These are phyloP conservation scores for Aurelia sp. DNA, from an alignment of 30 jellyfish, hydroid and myxozoan genomes.

Conservation along the genomic window DNA sequence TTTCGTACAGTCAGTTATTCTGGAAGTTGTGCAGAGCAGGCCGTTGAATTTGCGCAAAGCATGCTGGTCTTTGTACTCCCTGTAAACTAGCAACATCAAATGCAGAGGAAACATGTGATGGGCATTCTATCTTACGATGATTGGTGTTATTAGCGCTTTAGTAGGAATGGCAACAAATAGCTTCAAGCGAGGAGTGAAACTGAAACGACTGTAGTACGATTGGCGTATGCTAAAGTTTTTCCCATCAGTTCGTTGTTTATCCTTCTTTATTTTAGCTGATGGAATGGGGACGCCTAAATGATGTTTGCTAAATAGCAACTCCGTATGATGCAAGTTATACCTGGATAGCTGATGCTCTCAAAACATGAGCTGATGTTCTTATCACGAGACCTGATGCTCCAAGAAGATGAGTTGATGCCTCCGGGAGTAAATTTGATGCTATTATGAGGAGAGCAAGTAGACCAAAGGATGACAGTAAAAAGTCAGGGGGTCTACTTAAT, in stretches of 20 bases:
- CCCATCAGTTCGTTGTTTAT: not conserved
- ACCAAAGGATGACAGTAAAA: not conserved
- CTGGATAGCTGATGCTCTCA: constrained; percentile 54
- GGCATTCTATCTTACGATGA: no score
- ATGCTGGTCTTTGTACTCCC: no score
- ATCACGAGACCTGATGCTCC: no score
- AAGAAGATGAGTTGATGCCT: not conserved
- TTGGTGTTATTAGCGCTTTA: no score
- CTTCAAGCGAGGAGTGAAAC: no score
- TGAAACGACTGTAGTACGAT: not conserved
- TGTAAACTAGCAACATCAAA: no score
- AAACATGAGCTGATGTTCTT: constrained; percentile 47
- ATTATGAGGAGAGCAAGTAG: constrained; percentile 1
- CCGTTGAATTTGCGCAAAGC: no score
- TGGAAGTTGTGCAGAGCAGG: no score
- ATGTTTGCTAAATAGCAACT: constrained; percentile 38
- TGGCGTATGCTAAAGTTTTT: not conserved
- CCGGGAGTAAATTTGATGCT: constrained; percentile 8
- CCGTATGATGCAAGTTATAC: constrained; percentile 51
- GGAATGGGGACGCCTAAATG: constrained; percentile 4
- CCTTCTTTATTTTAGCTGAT: not conserved
- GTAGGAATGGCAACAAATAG: no score
- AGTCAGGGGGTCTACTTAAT: no score
- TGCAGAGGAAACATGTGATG: no score
- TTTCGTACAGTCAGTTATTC: no score